These are phyloP conservation scores for Antheraea pernyi DNA, from an alignment of 1,140 invertebrate genomes.

Conservation along the genomic window DNA sequence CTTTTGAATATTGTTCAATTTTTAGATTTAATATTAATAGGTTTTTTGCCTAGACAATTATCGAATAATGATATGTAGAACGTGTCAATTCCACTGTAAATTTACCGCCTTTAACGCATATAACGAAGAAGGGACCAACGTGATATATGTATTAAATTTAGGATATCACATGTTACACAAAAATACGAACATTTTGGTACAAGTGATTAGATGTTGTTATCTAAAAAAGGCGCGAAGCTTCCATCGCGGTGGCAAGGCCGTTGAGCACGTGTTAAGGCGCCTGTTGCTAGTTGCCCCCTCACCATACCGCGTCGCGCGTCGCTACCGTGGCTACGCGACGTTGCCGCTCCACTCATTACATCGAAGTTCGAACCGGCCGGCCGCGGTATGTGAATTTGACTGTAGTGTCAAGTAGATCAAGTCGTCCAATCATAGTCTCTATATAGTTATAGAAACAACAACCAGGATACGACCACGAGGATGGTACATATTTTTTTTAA, in stretches of 20 bases:
- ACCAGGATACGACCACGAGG: not conserved
- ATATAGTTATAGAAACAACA: not conserved
- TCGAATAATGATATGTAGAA: not conserved
- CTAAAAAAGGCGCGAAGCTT: constrained; percentile 72
- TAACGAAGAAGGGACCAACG: not conserved
- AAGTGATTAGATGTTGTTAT: constrained; percentile 60
- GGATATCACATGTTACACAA: constrained; percentile 31
- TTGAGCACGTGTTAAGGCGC: constrained; percentile 56
- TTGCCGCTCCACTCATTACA: constrained; percentile 50
- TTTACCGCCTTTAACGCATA: not conserved
- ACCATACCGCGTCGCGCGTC: constrained; percentile 29
- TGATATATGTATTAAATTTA: constrained; percentile 10
- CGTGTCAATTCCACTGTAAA: not conserved
- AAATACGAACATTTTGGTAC: constrained; percentile 24
- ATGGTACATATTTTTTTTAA: not conserved
- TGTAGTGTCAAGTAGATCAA: constrained; percentile 29
- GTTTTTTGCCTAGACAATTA: not conserved
- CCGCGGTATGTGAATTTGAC: constrained; percentile 35
- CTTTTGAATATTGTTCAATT: not conserved
- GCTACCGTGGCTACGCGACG: constrained; percentile 36
- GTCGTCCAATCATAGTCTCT: constrained; percentile 21
- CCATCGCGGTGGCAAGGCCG: constrained; percentile 64
- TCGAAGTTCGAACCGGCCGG: constrained; percentile 17
- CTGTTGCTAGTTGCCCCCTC: constrained; percentile 63
- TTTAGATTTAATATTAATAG: not conserved